phyloP scores from a whole-genome alignment of 2,113 vertebrate species.

The Arizona elegans region DNA sequence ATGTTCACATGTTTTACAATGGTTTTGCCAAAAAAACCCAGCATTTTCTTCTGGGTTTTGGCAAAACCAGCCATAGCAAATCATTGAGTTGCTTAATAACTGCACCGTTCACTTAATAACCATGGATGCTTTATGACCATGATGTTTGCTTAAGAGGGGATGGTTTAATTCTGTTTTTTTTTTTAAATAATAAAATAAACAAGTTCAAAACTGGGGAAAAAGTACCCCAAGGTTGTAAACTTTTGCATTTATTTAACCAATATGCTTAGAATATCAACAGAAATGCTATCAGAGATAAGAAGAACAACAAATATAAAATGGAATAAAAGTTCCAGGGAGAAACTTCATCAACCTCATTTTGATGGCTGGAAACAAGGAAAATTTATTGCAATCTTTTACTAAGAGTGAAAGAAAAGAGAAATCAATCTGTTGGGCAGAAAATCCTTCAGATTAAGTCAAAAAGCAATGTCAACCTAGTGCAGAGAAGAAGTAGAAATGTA shows the following conservation, averaged over 20 bases:
- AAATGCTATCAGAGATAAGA: neutral
- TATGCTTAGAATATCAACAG: neutral
- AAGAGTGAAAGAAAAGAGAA: neutral
- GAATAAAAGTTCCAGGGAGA: neutral
- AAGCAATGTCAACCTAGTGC: neutral
- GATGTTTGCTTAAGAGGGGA: neutral
- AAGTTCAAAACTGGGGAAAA: neutral
- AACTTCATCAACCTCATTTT: neutral
- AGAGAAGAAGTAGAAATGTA: neutral
- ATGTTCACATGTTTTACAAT: neutral
- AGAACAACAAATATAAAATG: neutral
- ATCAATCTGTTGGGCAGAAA: neutral
- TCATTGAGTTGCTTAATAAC: neutral
- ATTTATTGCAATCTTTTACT: neutral
- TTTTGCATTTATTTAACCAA: neutral
- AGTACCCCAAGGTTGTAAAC: neutral
- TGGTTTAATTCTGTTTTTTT: neutral
- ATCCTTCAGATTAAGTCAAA: neutral
- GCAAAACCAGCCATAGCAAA: neutral
- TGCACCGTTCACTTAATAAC: neutral
- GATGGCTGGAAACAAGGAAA: neutral
- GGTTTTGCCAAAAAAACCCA: neutral
- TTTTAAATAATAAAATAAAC: neutral
- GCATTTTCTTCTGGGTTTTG: neutral
- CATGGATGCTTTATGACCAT: neutral